phyloP scores from a whole-genome alignment of 2,113 vertebrate genomes.

The Leptocoma aspasia region DNA sequence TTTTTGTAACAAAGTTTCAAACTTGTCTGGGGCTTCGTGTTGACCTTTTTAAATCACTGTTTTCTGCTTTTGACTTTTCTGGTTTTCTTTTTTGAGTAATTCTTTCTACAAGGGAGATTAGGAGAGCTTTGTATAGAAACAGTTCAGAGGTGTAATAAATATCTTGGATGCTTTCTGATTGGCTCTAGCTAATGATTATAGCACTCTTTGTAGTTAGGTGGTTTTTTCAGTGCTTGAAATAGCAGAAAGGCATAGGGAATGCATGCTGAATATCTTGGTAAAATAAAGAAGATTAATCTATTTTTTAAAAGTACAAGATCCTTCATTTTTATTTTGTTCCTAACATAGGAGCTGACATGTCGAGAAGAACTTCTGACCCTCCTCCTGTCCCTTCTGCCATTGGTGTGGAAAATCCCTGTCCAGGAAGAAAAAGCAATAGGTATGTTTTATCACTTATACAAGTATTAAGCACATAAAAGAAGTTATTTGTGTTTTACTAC shows the following conservation, averaged over 20 bases:
- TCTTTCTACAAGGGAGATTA: constrained; percentile 19
- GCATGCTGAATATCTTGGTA: neutral
- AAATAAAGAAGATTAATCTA: neutral
- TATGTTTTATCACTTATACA: constrained; percentile 21
- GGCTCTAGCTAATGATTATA: neutral
- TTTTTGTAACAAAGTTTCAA: neutral
- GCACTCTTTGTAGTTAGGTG: neutral
- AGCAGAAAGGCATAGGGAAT: neutral
- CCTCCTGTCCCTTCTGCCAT: constrained; percentile 88
- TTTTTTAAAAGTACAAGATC: neutral
- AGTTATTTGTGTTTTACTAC: neutral
- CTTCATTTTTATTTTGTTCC: neutral
- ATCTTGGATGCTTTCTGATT: neutral
- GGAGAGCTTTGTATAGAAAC: neutral
- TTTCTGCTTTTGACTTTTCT: constrained; percentile 75
- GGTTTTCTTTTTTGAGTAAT: constrained; percentile 69
- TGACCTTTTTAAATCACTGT: neutral
- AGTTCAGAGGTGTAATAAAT: constrained; percentile 56
- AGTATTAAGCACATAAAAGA: neutral
- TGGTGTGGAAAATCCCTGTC: constrained; percentile 97
- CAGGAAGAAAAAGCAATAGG: constrained; percentile 90
- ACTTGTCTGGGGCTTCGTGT: neutral
- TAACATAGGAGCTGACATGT: constrained; percentile 89
- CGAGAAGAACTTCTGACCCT: constrained; percentile 94
- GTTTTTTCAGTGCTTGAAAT: neutral